phyloP scores from a whole-genome alignment of 2,888 invertebrate genomes.

The Sialis lutaria region DNA sequence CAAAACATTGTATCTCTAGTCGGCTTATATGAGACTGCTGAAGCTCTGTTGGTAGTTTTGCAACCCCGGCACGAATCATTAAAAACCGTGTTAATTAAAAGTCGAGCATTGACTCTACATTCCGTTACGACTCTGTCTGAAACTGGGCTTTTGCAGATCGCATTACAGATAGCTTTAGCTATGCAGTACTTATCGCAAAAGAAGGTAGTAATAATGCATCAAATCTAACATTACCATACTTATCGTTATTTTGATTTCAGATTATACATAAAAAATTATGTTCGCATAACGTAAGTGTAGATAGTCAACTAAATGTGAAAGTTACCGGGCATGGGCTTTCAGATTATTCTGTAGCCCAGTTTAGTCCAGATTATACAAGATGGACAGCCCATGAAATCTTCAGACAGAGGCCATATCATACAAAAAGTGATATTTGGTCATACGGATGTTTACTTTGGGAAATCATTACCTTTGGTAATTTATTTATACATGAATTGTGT shows the following conservation, averaged over 20 bases:
- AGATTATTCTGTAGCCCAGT: slow-evolving; percentile 41
- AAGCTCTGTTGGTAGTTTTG: slow-evolving; percentile 54
- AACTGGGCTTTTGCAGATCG: slow-evolving; percentile 40
- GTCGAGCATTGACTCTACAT: slow-evolving; percentile 31
- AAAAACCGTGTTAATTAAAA: slow-evolving; percentile 50
- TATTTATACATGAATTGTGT: background rate
- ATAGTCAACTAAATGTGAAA: slow-evolving; percentile 43
- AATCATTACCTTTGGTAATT: slow-evolving; percentile 47
- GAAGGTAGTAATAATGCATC: slow-evolving; percentile 24
- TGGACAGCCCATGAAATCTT: slow-evolving; percentile 70
- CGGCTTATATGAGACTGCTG: slow-evolving; percentile 64
- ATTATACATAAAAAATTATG: slow-evolving; percentile 58
- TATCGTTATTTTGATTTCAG: slow-evolving; percentile 15
- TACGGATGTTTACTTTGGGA: slow-evolving; percentile 74
- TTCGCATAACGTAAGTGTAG: slow-evolving; percentile 51
- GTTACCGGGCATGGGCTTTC: slow-evolving; percentile 59
- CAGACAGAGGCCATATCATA: slow-evolving; percentile 45
- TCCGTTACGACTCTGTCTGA: slow-evolving; percentile 33
- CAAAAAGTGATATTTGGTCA: slow-evolving; percentile 68
- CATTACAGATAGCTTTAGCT: slow-evolving; percentile 48
- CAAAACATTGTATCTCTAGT: slow-evolving; percentile 54
- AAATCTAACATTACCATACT: background rate
- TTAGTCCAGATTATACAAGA: slow-evolving; percentile 54
- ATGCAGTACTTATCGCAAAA: slow-evolving; percentile 51
- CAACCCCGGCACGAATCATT: slow-evolving; percentile 49